phyloP scores from a whole-genome alignment of 2,888 invertebrate genomes.

The Melikaiella ostensackeni region DNA sequence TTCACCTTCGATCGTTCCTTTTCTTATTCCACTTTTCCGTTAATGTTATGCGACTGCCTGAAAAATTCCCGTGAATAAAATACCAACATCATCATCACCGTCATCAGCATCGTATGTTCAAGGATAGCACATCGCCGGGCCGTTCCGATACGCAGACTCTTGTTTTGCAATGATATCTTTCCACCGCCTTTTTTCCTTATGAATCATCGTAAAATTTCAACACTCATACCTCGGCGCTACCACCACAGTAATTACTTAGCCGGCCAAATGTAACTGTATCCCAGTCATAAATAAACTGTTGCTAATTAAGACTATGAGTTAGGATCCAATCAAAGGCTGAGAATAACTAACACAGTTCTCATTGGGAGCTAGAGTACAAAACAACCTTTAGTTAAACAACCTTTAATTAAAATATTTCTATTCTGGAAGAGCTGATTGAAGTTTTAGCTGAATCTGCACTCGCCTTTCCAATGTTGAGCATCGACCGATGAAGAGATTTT shows the following conservation, averaged over 20 bases:
- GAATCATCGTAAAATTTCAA: constrained; percentile 25
- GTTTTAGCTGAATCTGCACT: background rate
- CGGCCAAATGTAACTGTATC: background rate
- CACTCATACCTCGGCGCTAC: background rate
- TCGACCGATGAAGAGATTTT: constrained; percentile 12
- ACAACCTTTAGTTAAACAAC: background rate
- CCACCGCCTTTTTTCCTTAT: background rate
- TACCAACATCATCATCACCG: background rate
- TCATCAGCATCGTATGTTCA: constrained; percentile 14
- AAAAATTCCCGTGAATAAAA: constrained; percentile 2
- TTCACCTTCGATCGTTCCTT: constrained; percentile 28
- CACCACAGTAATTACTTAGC: constrained; percentile 10
- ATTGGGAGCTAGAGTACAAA: constrained; percentile 5
- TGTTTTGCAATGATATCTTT: constrained; percentile 8
- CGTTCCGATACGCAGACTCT: background rate
- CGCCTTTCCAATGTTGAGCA: constrained; percentile 21
- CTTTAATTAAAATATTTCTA: background rate
- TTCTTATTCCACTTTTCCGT: constrained; percentile 35
- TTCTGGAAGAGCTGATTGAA: background rate
- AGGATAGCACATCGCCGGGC: background rate
- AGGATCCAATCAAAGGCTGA: constrained; percentile 1
- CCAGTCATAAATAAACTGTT: constrained; percentile 16
- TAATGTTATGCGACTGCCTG: constrained; percentile 6
- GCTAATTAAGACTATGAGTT: constrained; percentile 7
- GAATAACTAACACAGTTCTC: background rate